phyloP scores from a whole-genome alignment of 2,113 vertebrate genomes.

The Bos taurus region ARS-UCD2.0 NC_037346.1:54762001-54762500 shows the following conservation, averaged over 20 bases:
- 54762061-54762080: neutral
- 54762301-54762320: neutral
- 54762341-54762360: neutral
- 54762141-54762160: neutral
- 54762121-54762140: neutral
- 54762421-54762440: neutral
- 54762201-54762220: neutral
- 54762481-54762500: neutral
- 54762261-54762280: neutral
- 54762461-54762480: accelerated
- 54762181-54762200: neutral
- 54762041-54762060: neutral
- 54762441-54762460: accelerated
- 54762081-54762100: neutral
- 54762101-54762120: neutral
- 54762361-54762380: neutral
- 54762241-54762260: neutral
- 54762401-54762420: neutral
- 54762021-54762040: neutral
- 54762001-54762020: neutral
- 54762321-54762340: neutral
- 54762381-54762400: neutral
- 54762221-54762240: neutral
- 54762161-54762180: neutral
- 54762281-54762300: neutral